Base-by-base conservation (phyloP, 2,888 invertebrate species). In the Oligia strigilis region DNA sequence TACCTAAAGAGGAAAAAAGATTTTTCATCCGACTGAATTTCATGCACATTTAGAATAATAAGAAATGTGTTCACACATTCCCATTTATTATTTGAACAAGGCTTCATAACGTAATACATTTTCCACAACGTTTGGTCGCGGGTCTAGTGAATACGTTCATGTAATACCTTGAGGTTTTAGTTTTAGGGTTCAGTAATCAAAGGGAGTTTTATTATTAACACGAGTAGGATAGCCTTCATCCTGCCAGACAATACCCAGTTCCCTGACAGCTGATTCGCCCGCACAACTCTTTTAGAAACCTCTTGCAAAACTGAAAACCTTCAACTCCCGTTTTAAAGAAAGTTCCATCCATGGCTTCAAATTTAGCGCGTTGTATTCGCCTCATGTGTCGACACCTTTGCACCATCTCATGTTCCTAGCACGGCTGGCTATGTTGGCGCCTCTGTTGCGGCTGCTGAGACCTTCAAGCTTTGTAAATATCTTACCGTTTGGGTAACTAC, bases 81-180 rank as follows among this genome's bases (percentile, higher is more conserved):
- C 65, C 84, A 87, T 84, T 81, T 84, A 81, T 74, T 75, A 87
- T 81, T 87, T 84, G 72, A 84, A 86, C 76, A 84, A 81, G 81
- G 72, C 62, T 80, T 81, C 85, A 81, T 76, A 87, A 80, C 77
- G 84, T 87, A 74, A 87, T 81, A 84, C 81, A 72, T 86, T 86
- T 87, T 87, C 87, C 86, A 70, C 81, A 66, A 84, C 78, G 85
- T 81, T 87, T 86, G 81, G 69, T 72, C 67, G 62, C 74, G 40
- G 55, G 49, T 72, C 71, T 78, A 64, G 85, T 66, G 74, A 86
- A 85, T 85, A 80, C 60, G 75, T 85, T 80, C 69, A 55, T 80
- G 69, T 84, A 69, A 75, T 78, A 76, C 78, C 52, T 77, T 64
- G 19, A 65, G 43, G 49, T 81, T 83, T 83, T 78, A 77, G 49